phyloP scores from a whole-genome alignment of 1,140 invertebrate species.

The Neodiprion fabricii region DNA sequence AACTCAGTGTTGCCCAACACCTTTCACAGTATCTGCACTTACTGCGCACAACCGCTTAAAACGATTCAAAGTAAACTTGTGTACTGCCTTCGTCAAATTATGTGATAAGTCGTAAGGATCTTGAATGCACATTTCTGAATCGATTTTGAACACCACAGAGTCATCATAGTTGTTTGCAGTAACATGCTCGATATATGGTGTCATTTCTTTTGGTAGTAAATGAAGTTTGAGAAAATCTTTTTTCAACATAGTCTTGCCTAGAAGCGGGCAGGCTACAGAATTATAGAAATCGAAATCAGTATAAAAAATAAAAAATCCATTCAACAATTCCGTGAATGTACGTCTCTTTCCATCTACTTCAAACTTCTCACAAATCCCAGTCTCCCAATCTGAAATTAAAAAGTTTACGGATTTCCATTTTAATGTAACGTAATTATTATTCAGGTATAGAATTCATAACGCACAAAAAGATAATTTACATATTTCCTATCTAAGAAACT shows the following conservation, averaged over 20 bases:
- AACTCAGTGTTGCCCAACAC: background rate
- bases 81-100: conserved; percentile 57
- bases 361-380: conserved; percentile 12
- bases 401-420: background rate
- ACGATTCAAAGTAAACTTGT: conserved; percentile 32
- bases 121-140: conserved; percentile 58
- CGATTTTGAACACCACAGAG: conserved; percentile 41
- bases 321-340: conserved; percentile 51
- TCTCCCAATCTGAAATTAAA: conserved; percentile 22
- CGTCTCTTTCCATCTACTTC: background rate
- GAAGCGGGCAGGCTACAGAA: conserved; percentile 57
- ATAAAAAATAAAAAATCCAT: conserved; percentile 62
- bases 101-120: conserved; percentile 61
- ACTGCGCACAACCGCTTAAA: conserved; percentile 37
- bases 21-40: conserved; percentile 31
- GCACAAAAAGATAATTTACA: too few species aligned
- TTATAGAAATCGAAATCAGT: conserved; percentile 56
- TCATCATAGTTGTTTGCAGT: conserved; percentile 13
- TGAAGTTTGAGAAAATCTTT: conserved; percentile 20
- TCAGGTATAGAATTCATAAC: too few species aligned
- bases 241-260: conserved; percentile 52
- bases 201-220: conserved; percentile 33
- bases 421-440: too few species aligned
- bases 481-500: too few species aligned
- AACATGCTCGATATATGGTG: conserved; percentile 44